Evolutionary conservation across 2,888 invertebrate genomes (phyloP), one percentile per base, ranked within the genome.

Genomic region (Morinoia aosen): DNA sequence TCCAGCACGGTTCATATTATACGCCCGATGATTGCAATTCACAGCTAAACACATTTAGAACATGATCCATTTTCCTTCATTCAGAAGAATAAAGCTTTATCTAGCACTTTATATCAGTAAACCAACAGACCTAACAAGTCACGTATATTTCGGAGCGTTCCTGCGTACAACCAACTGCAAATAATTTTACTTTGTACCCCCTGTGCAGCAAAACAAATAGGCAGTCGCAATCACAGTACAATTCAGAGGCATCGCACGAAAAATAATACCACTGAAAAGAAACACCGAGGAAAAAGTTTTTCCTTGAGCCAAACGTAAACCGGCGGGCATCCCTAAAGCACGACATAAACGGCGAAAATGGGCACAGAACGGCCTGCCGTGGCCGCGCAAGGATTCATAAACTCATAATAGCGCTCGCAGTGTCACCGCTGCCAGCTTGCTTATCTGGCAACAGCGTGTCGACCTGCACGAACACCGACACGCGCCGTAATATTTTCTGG

Each of bases 301-400:
- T 76, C 33, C 19, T 33, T 25, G 25, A 76, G 76, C 76, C 76
- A 76, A 76, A 76, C 76, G 76, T 33, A 76, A 76, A 76, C 76
- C 76, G 76, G 76, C 76, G 76, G 25, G 33, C 76, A 76, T 76
- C 76, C 76, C 76, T 76, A 76, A 76, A 76, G 76, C 76, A 76
- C 76, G 76, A 76, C 76, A 76, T 76, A 76, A 76, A 76, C 76
- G 76, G 76, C 76, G 7, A 76, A 76, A 76, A 76, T 76, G 76
- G 76, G 76, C 76, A 76, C 76, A 19, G 25, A 76, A 76, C 76
- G 76, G 25, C 76, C 76, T 76, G 76, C 76, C 76, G 76, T 33
- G 76, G 76, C 76, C 76, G 33, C 25, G 8, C 76, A 25, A 76
- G 76, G 76, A 76, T 76, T 76, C 76, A 76, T 76, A 76, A 76